Evolutionary conservation across 92 coral and sea anemone genomes (phyloP).

Genomic region (Diadumene lineata): DNA sequence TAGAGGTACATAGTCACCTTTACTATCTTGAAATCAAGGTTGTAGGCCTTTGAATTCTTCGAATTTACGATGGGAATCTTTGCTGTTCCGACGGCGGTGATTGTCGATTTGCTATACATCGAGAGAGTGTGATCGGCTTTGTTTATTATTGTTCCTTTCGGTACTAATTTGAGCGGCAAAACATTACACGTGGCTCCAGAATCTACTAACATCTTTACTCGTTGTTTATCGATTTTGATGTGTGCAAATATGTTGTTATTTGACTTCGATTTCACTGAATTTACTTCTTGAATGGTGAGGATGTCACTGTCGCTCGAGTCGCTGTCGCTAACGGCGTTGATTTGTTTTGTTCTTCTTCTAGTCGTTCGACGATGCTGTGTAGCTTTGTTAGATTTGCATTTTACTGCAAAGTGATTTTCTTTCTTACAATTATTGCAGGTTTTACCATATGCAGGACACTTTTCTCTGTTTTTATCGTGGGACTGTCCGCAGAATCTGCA

Average conservation of each 20-base stretch:
- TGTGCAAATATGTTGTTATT: slow-evolving; percentile 24
- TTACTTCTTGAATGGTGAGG: background rate
- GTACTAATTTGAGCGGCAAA: slow-evolving; percentile 33
- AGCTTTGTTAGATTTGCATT: background rate
- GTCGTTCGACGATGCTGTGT: background rate
- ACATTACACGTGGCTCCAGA: slow-evolving; percentile 41
- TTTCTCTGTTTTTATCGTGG: slow-evolving; percentile 26
- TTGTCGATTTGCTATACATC: slow-evolving; percentile 28
- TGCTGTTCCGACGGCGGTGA: slow-evolving; percentile 22
- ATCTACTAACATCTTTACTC: slow-evolving; percentile 22
- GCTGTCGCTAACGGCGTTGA: slow-evolving; percentile 11
- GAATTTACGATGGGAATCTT: slow-evolving; percentile 11
- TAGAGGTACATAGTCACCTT: slow-evolving; percentile 28
- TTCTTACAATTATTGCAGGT: slow-evolving; percentile 36
- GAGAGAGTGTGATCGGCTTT: slow-evolving; percentile 15
- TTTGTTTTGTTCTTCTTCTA: too few relatives aligned
- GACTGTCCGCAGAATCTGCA: slow-evolving; percentile 34
- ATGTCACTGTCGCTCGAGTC: background rate
- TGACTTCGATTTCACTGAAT: slow-evolving; percentile 2
- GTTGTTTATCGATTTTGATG: slow-evolving; percentile 20
- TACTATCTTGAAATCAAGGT: slow-evolving; percentile 17
- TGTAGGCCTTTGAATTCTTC: slow-evolving; percentile 17
- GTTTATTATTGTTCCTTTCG: slow-evolving; percentile 3
- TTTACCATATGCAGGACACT: slow-evolving; percentile 56
- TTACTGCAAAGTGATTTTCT: slow-evolving; percentile 33